Percentiles rank a stretch among this genome's conserved stretches.
These are phyloP conservation scores for Oophaga sylvatica DNA, from an alignment of 2,797 vertebrate genomes.

Conservation along the genomic window DNA sequence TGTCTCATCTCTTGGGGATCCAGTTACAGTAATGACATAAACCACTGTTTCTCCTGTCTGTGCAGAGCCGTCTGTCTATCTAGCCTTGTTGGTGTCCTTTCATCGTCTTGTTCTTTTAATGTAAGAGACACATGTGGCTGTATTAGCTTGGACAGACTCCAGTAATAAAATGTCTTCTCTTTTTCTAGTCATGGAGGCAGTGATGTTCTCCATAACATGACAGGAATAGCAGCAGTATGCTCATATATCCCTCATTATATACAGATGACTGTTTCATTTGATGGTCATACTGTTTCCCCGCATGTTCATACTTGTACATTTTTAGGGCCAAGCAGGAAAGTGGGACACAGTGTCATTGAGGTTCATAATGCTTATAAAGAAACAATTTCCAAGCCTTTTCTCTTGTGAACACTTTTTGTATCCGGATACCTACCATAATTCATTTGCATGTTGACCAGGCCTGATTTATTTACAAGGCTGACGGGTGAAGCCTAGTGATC, in stretches of 20 bases:
- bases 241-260: constrained; percentile 8
- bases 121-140: neutral
- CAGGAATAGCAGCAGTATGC: neutral
- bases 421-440: no score
- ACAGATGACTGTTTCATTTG: constrained; percentile 8
- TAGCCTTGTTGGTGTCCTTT: neutral
- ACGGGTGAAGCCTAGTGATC: no score
- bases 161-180: constrained; percentile 28
- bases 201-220: neutral
- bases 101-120: neutral
- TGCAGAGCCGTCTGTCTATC: neutral
- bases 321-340: neutral
- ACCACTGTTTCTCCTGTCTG: neutral
- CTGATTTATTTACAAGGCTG: no score
- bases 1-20: constrained; percentile 23
- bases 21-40: constrained; percentile 10
- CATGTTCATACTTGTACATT: neutral
- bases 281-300: neutral
- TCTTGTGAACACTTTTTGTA: neutral
- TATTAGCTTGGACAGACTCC: neutral
- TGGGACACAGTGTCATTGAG: neutral
- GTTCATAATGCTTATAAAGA: neutral
- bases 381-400: neutral
- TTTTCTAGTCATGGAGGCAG: neutral
- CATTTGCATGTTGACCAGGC: neutral